A percentile compares a stretch with the other conserved stretches of the same genome.
Conservation (phyloP, 2,113 vertebrate species). For the Xerus inauris region DNA sequence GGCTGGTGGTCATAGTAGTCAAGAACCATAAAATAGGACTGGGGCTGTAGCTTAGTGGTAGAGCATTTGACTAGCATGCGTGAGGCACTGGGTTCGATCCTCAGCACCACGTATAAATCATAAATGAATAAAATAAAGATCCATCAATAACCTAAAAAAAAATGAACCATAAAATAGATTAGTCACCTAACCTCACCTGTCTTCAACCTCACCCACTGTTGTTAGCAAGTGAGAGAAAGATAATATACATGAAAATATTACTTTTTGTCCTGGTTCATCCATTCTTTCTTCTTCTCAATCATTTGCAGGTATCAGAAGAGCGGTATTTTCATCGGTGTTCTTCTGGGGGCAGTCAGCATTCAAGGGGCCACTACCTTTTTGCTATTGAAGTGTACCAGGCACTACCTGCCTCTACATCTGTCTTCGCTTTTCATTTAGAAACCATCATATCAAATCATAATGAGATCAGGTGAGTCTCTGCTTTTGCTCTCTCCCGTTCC, state of each 20-base stretch:
- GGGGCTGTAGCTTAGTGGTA: no score
- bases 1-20: not conserved
- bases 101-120: no score
- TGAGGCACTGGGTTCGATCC: no score
- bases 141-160: no score
- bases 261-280: not conserved
- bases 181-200: not conserved
- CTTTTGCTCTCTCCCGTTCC: not conserved
- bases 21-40: not conserved
- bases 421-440: not conserved
- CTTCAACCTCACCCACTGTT: not conserved
- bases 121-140: no score
- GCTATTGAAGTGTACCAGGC: not conserved
- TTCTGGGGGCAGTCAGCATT: not conserved
- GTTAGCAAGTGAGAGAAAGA: not conserved
- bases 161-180: not conserved
- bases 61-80: no score
- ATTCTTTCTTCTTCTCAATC: not conserved
- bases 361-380: not conserved
- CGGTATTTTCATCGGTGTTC: not conserved
- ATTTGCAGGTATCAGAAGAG: not conserved
- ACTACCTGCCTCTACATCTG: not conserved
- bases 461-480: not conserved
- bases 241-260: not conserved
- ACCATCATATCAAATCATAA: not conserved